Conservation (phyloP, 1,140 invertebrate genomes). For the Batillaria attramentaria region DNA sequence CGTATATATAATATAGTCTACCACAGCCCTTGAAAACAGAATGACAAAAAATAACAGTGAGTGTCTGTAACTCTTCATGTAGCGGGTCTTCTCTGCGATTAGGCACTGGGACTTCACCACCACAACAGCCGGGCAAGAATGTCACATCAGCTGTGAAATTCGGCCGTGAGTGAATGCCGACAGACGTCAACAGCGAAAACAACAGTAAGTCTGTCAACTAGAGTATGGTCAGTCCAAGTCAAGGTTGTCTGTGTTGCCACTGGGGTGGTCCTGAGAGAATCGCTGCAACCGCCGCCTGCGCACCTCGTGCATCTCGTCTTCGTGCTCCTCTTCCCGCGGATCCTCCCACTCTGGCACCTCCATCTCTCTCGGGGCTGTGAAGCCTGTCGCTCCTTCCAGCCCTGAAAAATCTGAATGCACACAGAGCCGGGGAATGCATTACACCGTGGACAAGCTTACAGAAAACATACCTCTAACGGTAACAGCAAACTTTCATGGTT, state of each 20-base stretch:
- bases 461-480: neutral
- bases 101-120: too few relatives aligned
- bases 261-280: slow-evolving; percentile 44
- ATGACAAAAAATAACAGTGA: too few relatives aligned
- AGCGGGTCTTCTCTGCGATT: too few relatives aligned
- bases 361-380: slow-evolving; percentile 51
- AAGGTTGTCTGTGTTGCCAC: slow-evolving; percentile 26
- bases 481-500: neutral
- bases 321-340: slow-evolving; percentile 55
- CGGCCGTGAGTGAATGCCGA: too few relatives aligned
- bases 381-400: slow-evolving; percentile 59
- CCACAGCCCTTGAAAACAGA: too few relatives aligned
- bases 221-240: slow-evolving; percentile 36
- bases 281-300: slow-evolving; percentile 59
- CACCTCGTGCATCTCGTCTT: slow-evolving; percentile 63
- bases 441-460: neutral
- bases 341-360: slow-evolving; percentile 61
- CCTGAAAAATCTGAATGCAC: slow-evolving; percentile 44
- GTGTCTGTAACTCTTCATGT: too few relatives aligned
- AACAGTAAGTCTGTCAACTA: neutral
- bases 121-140: too few relatives aligned
- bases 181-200: neutral
- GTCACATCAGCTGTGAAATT: too few relatives aligned
- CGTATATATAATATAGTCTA: too few relatives aligned
- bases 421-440: neutral